A percentile compares a stretch with the other conserved stretches of the same genome.
These are phyloP conservation scores for Australoheros facetus DNA, from an alignment of 2,797 vertebrate genomes.

Conservation along the genomic window DNA sequence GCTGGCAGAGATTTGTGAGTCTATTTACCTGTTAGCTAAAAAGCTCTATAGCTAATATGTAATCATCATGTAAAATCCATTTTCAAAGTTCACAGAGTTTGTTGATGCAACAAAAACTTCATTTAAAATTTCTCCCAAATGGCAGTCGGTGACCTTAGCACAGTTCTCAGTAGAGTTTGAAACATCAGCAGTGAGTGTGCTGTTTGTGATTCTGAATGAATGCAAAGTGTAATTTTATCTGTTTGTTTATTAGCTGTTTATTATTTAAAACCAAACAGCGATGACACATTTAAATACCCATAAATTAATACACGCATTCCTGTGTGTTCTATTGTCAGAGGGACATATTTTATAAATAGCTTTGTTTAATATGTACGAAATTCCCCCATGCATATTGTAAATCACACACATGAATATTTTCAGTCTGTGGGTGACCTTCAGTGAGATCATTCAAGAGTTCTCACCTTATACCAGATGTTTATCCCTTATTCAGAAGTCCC, in stretches of 20 bases:
- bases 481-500: neutral
- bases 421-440: constrained; percentile 3
- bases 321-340: neutral
- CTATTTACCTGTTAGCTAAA: neutral
- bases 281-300: neutral
- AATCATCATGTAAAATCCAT: neutral
- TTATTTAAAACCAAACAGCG: neutral
- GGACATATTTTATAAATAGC: constrained; percentile 9
- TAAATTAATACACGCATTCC: neutral
- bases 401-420: constrained; percentile 21
- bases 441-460: constrained; percentile 1
- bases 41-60: neutral
- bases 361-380: constrained; percentile 24
- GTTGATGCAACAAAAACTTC: neutral
- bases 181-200: neutral
- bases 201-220: neutral
- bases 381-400: constrained; percentile 2
- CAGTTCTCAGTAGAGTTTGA: neutral
- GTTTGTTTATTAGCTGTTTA: constrained; percentile 3
- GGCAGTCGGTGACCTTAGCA: neutral
- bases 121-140: neutral
- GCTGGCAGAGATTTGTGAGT: neutral
- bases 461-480: neutral
- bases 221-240: neutral
- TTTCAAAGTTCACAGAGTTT: neutral